Conservation (phyloP, 2,113 vertebrate genomes). For the Pica pica region DNA sequence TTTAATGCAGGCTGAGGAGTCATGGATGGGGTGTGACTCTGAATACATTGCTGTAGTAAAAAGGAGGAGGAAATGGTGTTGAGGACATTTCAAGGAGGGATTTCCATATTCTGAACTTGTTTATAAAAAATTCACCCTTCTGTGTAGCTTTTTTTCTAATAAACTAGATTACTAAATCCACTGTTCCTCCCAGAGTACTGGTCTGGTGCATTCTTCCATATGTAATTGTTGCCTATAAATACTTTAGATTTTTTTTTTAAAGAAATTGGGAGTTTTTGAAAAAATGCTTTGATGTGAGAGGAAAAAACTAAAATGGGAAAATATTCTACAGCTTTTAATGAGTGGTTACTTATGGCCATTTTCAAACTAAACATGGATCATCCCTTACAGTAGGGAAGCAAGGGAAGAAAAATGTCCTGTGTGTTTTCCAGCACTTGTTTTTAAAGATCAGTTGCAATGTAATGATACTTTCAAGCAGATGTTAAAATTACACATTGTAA, state of each 20-base stretch:
- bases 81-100: not conserved
- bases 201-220: not conserved
- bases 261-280: not conserved
- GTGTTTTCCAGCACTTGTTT: not conserved
- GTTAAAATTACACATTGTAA: not conserved
- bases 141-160: not conserved
- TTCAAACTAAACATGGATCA: not conserved
- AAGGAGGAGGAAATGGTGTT: not conserved
- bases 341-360: not conserved
- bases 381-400: not conserved
- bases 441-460: not conserved
- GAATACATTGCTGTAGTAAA: not conserved
- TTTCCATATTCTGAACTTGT: not conserved
- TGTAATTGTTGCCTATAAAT: not conserved
- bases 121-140: not conserved
- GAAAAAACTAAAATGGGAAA: not conserved
- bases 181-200: not conserved
- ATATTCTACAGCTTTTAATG: not conserved
- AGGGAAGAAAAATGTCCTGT: not conserved
- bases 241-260: not conserved
- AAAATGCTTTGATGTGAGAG: not conserved
- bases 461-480: not conserved
- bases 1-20: not conserved
- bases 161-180: not conserved
- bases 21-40: not conserved